Base-by-base conservation (phyloP, 1,140 invertebrate species). In the Prorops nasuta region DNA sequence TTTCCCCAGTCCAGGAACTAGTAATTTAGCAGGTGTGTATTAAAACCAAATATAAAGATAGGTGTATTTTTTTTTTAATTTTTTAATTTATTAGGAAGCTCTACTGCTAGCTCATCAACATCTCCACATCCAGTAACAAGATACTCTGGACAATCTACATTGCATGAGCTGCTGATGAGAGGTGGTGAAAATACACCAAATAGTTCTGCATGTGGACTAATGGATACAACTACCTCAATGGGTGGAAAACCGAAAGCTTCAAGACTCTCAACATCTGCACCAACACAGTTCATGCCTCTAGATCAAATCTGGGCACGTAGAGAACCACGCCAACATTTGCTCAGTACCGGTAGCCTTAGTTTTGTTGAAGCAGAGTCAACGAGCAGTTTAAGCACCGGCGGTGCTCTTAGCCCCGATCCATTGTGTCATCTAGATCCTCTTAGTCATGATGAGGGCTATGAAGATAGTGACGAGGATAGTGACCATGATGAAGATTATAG, bases 401-500 rank as follows among this genome's bases (percentile, higher is more conserved):
- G 88, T 44, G 82, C 93, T 20, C 71, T 93, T 1, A 94, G 91
- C 71, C 91, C 91, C 7, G 74, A 76, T 66, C 73, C 69, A n/a
- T 60, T 74, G 3, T 78, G 78, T 6, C 86, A 88, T 67, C 80
- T 83, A 39, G 84, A 86, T 62, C 90, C 90, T 64, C 85, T 88
- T 58, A 94, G 88, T 46, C 86, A 91, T 64, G 88, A 92, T 76
- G 90, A 94, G 77, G 80, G 80, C n/a, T 81, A 85, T 20, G 82
- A 84, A 44, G 82, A 83, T 15, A 81, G 79, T 46, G 84, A 86
- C 67, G 89, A 90, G 59, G 89, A 91, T 44, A 92, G 90, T 65
- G 90, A 91, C 55, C 85, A 90, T 79, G 90, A 92, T 74, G 89
- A 91, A 67, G 91, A 94, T 70, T 84, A 86, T 44, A 90, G 88